Evolutionary conservation across 2,113 vertebrate species (phyloP).

Genomic region (Pipa parva): DNA sequence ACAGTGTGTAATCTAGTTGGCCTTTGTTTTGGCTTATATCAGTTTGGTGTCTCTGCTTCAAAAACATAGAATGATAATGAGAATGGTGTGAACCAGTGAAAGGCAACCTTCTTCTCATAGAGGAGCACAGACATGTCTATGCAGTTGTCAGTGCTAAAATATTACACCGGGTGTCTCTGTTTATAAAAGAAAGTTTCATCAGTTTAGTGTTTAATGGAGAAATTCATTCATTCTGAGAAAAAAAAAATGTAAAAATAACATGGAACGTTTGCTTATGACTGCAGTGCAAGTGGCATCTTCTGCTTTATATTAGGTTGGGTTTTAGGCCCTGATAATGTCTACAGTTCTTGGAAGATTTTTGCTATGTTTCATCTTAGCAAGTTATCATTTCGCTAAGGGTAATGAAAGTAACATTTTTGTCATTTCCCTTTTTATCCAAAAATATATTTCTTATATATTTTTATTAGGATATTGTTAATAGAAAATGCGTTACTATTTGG

Average conservation of each 20-base stretch:
- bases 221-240: background rate
- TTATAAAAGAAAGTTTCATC: constrained; percentile 3
- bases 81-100: background rate
- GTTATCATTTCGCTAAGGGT: too few species aligned
- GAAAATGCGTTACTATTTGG: too few species aligned
- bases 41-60: background rate
- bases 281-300: constrained; percentile 25
- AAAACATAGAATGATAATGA: constrained; percentile 6
- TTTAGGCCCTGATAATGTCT: background rate
- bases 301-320: constrained; percentile 3
- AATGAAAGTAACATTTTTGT: too few species aligned
- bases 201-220: background rate
- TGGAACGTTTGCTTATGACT: constrained; percentile 14
- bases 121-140: background rate
- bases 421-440: too few species aligned
- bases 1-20: background rate
- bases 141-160: constrained; percentile 3
- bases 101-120: background rate
- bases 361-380: too few species aligned
- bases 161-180: constrained; percentile 26
- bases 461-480: too few species aligned
- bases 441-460: too few species aligned
- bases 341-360: too few species aligned
- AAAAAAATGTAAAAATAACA: constrained; percentile 1
- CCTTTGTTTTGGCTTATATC: background rate